Percentiles rank a stretch among this genome's conserved stretches.
Evolutionary conservation across 2,113 vertebrate genomes (phyloP).

Genomic region (Petrocephalus zakoni): DNA sequence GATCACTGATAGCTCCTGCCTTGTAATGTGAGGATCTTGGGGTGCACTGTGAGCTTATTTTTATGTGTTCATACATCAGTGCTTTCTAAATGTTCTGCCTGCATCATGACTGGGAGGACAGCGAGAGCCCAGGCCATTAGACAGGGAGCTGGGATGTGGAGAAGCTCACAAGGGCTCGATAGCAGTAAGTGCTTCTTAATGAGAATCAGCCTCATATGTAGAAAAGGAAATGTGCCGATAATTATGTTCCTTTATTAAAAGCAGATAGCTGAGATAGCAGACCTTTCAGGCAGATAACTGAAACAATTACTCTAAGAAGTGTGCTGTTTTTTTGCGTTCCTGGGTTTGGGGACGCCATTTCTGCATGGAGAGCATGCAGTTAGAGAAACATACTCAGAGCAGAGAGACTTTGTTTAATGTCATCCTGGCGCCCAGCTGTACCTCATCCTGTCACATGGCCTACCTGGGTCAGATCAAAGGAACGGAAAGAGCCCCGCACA

Average conservation of each 20-base stretch:
- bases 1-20: neutral
- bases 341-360: neutral
- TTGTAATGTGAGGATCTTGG: neutral
- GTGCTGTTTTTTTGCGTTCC: neutral
- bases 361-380: neutral
- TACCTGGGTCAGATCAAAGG: neutral
- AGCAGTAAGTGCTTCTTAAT: conserved; percentile 27
- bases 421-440: neutral
- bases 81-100: conserved; percentile 1
- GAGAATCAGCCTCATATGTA: conserved; percentile 35
- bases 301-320: conserved; percentile 31
- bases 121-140: neutral
- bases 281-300: conserved; percentile 33
- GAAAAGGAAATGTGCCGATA: conserved; percentile 4
- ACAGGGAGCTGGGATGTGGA: neutral
- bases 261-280: conserved; percentile 40
- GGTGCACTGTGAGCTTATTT: neutral
- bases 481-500: neutral
- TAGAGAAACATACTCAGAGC: neutral
- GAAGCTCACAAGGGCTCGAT: conserved; percentile 23
- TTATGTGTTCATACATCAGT: neutral
- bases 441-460: neutral
- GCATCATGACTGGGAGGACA: neutral
- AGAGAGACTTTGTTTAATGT: neutral
- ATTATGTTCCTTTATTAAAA: conserved; percentile 40